Evolutionary conservation across 1,140 invertebrate species (phyloP).

Genomic region (Magallana angulata): DNA sequence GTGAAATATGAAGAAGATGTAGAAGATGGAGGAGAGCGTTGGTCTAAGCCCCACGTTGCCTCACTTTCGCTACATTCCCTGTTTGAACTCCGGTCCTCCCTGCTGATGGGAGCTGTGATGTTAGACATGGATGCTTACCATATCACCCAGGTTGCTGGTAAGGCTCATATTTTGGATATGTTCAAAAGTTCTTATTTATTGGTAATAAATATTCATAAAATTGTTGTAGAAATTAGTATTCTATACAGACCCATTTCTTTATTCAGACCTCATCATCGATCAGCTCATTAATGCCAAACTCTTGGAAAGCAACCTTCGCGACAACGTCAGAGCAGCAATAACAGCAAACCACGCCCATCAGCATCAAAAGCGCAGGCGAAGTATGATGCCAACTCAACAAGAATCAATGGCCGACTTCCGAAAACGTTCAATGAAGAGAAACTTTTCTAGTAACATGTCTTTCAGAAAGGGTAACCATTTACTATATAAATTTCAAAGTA

Average conservation of each 20-base stretch:
- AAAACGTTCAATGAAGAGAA: slow-evolving; percentile 67
- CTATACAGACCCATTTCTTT: neutral
- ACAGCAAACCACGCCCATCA: slow-evolving; percentile 69
- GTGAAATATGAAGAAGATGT: slow-evolving; percentile 81
- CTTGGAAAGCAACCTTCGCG: slow-evolving; percentile 66
- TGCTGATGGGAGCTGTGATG: slow-evolving; percentile 75
- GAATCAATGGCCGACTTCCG: slow-evolving; percentile 52
- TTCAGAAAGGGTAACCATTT: neutral
- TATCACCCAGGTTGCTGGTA: slow-evolving; percentile 73
- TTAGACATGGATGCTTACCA: slow-evolving; percentile 76
- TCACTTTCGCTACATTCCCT: slow-evolving; percentile 78
- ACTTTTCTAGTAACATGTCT: slow-evolving; percentile 62
- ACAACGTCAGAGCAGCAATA: slow-evolving; percentile 64
- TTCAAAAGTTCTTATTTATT: no score
- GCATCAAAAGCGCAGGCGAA: slow-evolving; percentile 69
- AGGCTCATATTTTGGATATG: neutral
- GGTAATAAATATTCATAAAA: no score
- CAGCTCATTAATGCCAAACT: slow-evolving; percentile 69
- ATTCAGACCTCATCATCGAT: slow-evolving; percentile 72
- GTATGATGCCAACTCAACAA: slow-evolving; percentile 57
- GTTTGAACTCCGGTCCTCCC: slow-evolving; percentile 77
- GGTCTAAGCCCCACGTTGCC: slow-evolving; percentile 80
- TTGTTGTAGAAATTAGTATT: no score
- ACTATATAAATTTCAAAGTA: neutral
- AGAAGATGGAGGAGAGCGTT: slow-evolving; percentile 78